Evolutionary conservation across 2,113 vertebrate species (phyloP), one percentile per base, ranked within the genome.

Genomic region (Vulpes vulpes): DNA sequence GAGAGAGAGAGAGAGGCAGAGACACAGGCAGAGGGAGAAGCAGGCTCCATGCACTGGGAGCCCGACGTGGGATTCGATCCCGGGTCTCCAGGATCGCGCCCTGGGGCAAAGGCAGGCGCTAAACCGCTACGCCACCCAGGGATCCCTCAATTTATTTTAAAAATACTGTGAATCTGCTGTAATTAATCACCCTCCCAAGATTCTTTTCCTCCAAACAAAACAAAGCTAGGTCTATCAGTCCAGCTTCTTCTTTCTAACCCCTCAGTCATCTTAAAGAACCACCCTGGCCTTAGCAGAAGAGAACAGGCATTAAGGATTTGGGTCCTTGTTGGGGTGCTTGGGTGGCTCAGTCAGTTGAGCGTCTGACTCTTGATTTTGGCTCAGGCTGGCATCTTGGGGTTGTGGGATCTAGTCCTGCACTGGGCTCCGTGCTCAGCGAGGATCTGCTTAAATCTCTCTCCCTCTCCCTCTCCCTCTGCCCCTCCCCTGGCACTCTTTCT

Each of bases 91-190:
- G 35, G 35, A 35, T 35, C 35, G 35, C 35, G 35, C 35, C 35
- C 35, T 35, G 35, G 35, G 35, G 35, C 35, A 35, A 35, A 35
- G 35, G 35, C 35, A 35, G 35, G 35, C 35, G 35, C 35, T 35
- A 35, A 35, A 35, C 35, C 35, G 35, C 35, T 35, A 2, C 35
- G 35, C 35, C 35, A 35, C 35, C 35, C 35, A 35, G 35, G 35
- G 35, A 35, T 35, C 35, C 35, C 35, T 86, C 78, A 57, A 22
- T 93, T 89, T 94, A 84, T 95, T 96, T 84, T 11, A 83, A 89
- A 94, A 96, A 55, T 74, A 93, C 5, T 20, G 11, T 20, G 17
- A 83, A 49, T 49, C 7, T 91, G 55, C 3, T 85, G 71, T 92
- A 43, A 65, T 85, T 43, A 78, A 83, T 67, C 30, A 69, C 23